phyloP scores from a whole-genome alignment of 2,113 vertebrate species.

The Paracanthobrama guichenoti region DNA sequence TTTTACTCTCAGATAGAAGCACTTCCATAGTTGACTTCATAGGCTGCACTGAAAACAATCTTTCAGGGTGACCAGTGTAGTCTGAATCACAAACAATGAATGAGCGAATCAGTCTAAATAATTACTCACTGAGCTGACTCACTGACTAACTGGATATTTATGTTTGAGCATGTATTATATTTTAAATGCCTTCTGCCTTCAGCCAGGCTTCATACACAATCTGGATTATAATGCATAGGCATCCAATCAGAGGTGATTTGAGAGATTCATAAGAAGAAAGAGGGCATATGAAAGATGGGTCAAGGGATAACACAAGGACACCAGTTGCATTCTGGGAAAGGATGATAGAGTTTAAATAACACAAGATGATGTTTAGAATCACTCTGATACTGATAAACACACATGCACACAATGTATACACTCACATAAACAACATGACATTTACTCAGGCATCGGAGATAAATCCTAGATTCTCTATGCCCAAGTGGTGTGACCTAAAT shows the following conservation, averaged over 20 bases:
- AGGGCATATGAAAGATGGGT: neutral
- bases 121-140: neutral
- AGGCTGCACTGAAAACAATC: neutral
- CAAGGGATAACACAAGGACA: neutral
- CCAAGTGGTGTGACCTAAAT: constrained; percentile 40
- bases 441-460: neutral
- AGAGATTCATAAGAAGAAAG: neutral
- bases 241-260: neutral
- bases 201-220: constrained; percentile 1
- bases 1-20: neutral
- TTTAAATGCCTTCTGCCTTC: neutral
- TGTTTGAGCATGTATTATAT: neutral
- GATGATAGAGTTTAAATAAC: neutral
- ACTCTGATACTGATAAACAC: neutral
- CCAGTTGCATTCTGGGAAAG: neutral
- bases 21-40: neutral
- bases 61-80: neutral
- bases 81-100: neutral
- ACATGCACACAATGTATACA: constrained; percentile 12
- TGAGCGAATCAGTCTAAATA: neutral
- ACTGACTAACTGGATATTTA: neutral
- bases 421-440: neutral
- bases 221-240: constrained; percentile 5
- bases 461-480: neutral
- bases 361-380: neutral